phyloP scores from a whole-genome alignment of 2,797 vertebrate species.

The Chrysocyon brachyurus region DNA sequence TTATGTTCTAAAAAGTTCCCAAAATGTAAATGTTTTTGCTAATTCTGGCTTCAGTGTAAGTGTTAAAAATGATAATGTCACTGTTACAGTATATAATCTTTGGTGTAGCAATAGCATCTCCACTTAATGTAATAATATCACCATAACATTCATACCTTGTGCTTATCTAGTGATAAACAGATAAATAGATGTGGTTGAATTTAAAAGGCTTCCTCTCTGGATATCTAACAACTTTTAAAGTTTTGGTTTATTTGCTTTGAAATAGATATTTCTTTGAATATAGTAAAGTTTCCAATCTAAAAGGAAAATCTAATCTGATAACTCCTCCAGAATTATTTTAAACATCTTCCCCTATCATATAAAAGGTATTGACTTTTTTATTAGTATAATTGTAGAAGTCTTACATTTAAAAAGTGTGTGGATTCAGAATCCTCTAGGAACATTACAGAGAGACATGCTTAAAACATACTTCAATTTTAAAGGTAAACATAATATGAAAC shows the following conservation, averaged over 20 bases:
- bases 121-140: background rate
- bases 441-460: background rate
- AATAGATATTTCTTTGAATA: slow-evolving; percentile 19
- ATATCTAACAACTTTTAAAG: slow-evolving; percentile 18
- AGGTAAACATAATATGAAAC: slow-evolving; percentile 2
- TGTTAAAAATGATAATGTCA: slow-evolving; percentile 42
- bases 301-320: slow-evolving; percentile 48
- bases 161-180: background rate
- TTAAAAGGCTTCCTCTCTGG: background rate
- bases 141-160: background rate
- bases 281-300: slow-evolving; percentile 4
- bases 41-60: slow-evolving; percentile 7
- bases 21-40: slow-evolving; percentile 57
- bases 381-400: slow-evolving; percentile 35
- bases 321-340: slow-evolving; percentile 62
- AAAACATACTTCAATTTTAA: background rate
- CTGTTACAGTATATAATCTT: background rate
- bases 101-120: background rate
- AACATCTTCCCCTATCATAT: slow-evolving; percentile 4
- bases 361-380: slow-evolving; percentile 12
- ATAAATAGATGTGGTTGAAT: slow-evolving; percentile 33
- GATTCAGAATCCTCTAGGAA: slow-evolving; percentile 50
- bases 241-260: slow-evolving; percentile 46
- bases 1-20: slow-evolving; percentile 30
- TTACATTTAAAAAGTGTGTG: slow-evolving; percentile 55